phyloP scores from a whole-genome alignment of 1,140 invertebrate species.

The Helicoverpa zea region DNA sequence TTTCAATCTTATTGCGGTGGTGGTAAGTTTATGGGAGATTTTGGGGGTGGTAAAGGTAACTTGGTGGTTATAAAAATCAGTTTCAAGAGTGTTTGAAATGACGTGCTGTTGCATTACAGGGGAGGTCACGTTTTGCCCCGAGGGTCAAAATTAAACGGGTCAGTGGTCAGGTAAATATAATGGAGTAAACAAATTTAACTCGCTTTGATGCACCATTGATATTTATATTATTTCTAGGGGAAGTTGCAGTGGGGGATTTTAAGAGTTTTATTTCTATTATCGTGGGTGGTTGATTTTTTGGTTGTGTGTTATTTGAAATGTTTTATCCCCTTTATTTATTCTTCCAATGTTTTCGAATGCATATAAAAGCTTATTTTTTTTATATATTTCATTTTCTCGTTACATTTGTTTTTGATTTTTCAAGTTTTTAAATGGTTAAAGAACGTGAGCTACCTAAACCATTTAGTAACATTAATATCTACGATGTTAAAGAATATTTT shows the following conservation, averaged over 20 bases:
- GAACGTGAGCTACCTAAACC: no score
- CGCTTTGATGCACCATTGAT: conserved; percentile 81
- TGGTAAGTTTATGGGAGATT: not conserved
- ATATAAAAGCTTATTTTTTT: no score
- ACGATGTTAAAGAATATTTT: no score
- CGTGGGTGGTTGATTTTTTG: conserved; percentile 33
- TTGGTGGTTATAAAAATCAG: conserved; percentile 73
- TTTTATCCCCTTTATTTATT: not conserved
- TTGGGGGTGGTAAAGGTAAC: conserved; percentile 27
- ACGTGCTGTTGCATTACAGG: conserved; percentile 69
- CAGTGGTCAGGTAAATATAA: conserved; percentile 84
- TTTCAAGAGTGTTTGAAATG: conserved; percentile 70
- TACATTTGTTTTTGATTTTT: no score
- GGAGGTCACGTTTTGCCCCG: conserved; percentile 68
- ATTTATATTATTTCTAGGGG: conserved; percentile 66
- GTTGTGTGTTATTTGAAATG: conserved; percentile 1
- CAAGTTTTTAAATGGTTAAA: no score
- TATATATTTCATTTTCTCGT: no score
- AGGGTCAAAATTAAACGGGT: conserved; percentile 76
- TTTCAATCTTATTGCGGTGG: conserved; percentile 47
- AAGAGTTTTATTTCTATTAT: conserved; percentile 14
- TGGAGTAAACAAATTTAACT: conserved; percentile 82
- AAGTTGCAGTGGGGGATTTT: conserved; percentile 6
- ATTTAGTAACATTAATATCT: no score
- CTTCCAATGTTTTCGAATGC: no score